Conservation (phyloP, 1,140 invertebrate genomes). For the Meloidogyne hapla region DNA sequence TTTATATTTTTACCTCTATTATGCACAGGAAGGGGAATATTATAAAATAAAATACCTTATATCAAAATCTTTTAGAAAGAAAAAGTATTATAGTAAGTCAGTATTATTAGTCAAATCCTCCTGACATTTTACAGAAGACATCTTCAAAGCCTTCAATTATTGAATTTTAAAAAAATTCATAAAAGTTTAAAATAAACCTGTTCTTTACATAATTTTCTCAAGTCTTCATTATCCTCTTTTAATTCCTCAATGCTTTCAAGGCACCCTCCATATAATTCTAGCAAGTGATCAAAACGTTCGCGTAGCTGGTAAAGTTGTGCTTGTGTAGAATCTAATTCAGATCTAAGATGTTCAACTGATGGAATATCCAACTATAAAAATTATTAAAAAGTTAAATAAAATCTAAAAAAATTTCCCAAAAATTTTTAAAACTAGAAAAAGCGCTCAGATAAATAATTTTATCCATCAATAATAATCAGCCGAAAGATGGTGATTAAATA, state of each 20-base stretch:
- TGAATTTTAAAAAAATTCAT: not conserved
- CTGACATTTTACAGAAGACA: not conserved
- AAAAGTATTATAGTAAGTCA: not conserved
- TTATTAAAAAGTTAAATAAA: not conserved
- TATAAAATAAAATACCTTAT: no score
- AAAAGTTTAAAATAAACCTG: conserved; percentile 15
- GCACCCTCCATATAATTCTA: conserved; percentile 39
- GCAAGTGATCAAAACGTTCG: conserved; percentile 32
- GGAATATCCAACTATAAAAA: conserved; percentile 11
- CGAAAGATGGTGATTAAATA: not conserved
- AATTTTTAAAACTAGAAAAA: not conserved
- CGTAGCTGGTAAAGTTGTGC: conserved; percentile 33
- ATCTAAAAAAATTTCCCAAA: not conserved
- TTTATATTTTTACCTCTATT: no score
- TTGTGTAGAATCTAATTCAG: conserved; percentile 26
- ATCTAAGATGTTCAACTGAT: conserved; percentile 22
- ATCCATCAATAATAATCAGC: not conserved
- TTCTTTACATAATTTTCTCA: conserved; percentile 37
- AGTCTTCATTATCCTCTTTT: conserved; percentile 37
- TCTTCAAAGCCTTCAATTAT: not conserved
- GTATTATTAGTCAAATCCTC: not conserved
- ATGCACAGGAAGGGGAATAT: no score
- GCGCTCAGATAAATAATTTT: not conserved
- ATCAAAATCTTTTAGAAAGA: not conserved
- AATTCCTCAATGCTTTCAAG: conserved; percentile 37